Conservation (phyloP, 1,140 invertebrate genomes). For the Tachypleus tridentatus region DNA sequence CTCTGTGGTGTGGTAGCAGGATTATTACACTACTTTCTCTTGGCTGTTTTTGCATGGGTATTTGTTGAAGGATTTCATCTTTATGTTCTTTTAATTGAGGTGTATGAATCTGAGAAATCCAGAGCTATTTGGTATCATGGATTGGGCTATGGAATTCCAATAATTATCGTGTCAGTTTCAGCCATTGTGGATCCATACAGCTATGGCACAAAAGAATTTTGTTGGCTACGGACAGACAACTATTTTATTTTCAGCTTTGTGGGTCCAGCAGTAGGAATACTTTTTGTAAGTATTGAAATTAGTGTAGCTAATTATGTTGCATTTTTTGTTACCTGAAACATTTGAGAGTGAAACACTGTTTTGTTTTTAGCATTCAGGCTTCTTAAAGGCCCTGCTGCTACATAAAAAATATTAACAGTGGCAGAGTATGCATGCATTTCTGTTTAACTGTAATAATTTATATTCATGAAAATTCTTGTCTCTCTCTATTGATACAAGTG, state of each 20-base stretch:
- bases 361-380: no score
- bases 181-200: conserved; percentile 63
- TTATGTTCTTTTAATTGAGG: conserved; percentile 89
- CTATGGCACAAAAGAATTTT: conserved; percentile 73
- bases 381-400: no score
- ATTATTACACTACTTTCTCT: conserved; percentile 85
- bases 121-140: conserved; percentile 59
- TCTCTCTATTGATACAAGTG: no score
- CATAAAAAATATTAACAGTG: no score
- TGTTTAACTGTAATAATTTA: no score
- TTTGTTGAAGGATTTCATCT: conserved; percentile 69
- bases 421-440: no score
- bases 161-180: conserved; percentile 59
- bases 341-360: no score
- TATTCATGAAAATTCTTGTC: no score
- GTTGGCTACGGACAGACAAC: conserved; percentile 77
- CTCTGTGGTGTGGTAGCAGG: conserved; percentile 83
- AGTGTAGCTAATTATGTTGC: no score
- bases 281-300: conserved; percentile 14
- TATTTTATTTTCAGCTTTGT: conserved; percentile 88
- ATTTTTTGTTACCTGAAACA: no score
- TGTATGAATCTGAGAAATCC: conserved; percentile 63
- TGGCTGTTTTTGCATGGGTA: conserved; percentile 88
- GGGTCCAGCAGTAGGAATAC: conserved; percentile 59
- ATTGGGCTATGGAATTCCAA: conserved; percentile 65